Percentiles rank a stretch among this genome's conserved stretches.
Evolutionary conservation across 2,113 vertebrate species (phyloP).

Genomic region (Syrrhaptes paradoxus): DNA sequence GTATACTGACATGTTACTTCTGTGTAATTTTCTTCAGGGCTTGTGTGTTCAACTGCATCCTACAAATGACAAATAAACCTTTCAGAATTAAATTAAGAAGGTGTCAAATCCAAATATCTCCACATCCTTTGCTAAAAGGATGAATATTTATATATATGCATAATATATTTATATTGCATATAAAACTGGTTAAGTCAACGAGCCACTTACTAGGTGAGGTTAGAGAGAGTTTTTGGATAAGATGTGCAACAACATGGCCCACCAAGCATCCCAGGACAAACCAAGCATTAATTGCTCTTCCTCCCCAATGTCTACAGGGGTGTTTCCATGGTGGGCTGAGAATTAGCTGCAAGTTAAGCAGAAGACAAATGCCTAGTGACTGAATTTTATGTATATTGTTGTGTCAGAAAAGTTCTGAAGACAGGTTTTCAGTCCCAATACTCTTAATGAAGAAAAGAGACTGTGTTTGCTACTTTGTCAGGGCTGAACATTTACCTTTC

Average conservation of each 20-base stretch:
- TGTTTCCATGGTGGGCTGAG: not conserved
- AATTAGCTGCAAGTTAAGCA: not conserved
- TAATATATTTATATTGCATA: not conserved
- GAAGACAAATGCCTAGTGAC: not conserved
- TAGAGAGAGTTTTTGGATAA: not conserved
- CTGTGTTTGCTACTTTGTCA: not conserved
- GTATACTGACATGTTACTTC: not conserved
- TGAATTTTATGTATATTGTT: not conserved
- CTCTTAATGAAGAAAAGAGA: not conserved
- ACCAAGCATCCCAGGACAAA: not conserved
- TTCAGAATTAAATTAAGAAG: not conserved
- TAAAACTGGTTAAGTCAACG: not conserved
- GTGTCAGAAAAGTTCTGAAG: not conserved
- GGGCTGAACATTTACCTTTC: not conserved
- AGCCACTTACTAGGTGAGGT: not conserved
- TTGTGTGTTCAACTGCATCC: not conserved
- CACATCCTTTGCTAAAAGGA: not conserved
- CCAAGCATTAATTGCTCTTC: not conserved
- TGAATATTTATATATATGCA: not conserved
- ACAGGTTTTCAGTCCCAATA: not conserved
- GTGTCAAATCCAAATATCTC: not conserved
- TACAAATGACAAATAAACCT: not conserved
- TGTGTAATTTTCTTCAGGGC: not conserved
- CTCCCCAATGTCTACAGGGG: accelerated
- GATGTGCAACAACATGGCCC: accelerated